Conservation (phyloP, 2,113 vertebrate species). For the Otolemur garnettii region DNA sequence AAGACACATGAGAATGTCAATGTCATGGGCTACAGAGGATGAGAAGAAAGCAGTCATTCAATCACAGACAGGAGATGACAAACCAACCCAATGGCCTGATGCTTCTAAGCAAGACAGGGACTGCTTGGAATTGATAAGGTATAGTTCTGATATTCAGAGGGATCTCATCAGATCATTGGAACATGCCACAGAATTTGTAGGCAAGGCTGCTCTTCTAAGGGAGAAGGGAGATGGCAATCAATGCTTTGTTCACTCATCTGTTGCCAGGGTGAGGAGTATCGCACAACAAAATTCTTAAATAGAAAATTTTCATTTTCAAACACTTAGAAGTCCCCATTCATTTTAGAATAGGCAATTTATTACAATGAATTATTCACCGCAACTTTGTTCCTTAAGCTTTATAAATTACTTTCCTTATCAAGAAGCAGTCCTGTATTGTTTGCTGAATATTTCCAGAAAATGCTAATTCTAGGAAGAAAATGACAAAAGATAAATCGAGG, state of each 20-base stretch:
- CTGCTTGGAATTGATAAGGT: not conserved
- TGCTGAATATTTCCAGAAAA: conserved; percentile 21
- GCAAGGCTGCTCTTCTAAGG: not conserved
- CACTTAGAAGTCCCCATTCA: not conserved
- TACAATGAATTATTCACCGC: not conserved
- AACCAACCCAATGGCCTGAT: not conserved
- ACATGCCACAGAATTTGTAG: not conserved
- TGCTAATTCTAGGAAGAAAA: not conserved
- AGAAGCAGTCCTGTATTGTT: not conserved
- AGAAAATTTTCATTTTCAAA: not conserved
- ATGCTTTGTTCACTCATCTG: not conserved
- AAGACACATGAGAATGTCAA: not conserved
- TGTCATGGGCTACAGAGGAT: not conserved
- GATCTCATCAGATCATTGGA: not conserved
- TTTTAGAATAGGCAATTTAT: not conserved
- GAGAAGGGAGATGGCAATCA: not conserved
- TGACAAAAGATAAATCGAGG: not conserved
- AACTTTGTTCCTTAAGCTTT: not conserved
- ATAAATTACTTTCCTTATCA: not conserved
- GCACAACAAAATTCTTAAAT: not conserved
- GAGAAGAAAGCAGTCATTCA: not conserved
- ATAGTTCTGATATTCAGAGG: not conserved
- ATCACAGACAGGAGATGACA: not conserved
- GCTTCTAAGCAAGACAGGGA: not conserved
- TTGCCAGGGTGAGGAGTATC: too few species aligned